These are phyloP conservation scores for Mesaphorura yosii DNA, from an alignment of 1,140 invertebrate species.

Conservation along the genomic window DNA sequence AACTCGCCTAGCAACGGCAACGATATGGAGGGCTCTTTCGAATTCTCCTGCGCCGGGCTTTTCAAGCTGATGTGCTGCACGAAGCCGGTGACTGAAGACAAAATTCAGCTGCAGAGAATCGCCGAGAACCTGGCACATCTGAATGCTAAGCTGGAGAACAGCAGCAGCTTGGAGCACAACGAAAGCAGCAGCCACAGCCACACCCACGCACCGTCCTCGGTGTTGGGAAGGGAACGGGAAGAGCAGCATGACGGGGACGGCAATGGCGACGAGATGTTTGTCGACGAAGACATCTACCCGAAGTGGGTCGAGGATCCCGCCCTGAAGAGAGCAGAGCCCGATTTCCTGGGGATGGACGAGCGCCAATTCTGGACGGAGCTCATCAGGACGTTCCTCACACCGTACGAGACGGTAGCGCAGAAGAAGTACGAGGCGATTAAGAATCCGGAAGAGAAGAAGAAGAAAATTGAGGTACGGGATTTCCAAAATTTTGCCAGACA, in stretches of 20 bases:
- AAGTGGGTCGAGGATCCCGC: constrained; percentile 90
- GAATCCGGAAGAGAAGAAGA: too few species aligned
- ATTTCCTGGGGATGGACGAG: constrained; percentile 68
- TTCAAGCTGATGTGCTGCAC: constrained; percentile 84
- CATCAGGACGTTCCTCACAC: constrained; percentile 57
- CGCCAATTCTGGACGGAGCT: constrained; percentile 64
- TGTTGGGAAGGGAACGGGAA: too few species aligned
- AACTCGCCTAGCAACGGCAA: constrained; percentile 63
- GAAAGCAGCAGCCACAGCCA: too few species aligned
- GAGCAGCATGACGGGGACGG: too few species aligned
- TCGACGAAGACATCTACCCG: too few species aligned
- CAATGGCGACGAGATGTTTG: too few species aligned
- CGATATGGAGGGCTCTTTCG: constrained; percentile 76
- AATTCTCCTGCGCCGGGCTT: constrained; percentile 74
- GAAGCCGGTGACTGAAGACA: constrained; percentile 70
- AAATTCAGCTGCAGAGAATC: constrained; percentile 72
- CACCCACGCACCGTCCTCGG: too few species aligned
- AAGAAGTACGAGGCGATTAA: too few species aligned
- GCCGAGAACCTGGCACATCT: constrained; percentile 69
- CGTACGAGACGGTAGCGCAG: too few species aligned
- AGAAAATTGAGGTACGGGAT: too few species aligned
- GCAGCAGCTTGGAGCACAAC: too few species aligned
- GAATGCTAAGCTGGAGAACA: constrained; percentile 62
- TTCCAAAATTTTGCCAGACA: too few species aligned
- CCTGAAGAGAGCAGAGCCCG: constrained; percentile 79